Conservation (phyloP, 2,797 vertebrate genomes). For the Choloepus didactylus region DNA sequence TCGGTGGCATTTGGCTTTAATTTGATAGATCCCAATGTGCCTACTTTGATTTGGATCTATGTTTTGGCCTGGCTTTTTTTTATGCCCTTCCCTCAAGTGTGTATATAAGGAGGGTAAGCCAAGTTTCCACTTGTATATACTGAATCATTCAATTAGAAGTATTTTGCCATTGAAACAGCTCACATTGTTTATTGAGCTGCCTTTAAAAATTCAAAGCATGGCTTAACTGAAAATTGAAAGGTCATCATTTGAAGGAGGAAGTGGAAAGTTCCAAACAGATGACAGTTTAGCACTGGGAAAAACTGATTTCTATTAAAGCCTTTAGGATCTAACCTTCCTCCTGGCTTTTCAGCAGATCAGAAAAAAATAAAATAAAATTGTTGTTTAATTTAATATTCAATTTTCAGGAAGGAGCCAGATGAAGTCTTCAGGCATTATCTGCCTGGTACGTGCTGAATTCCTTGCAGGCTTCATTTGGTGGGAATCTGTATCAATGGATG, state of each 20-base stretch:
- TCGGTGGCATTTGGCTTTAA: slow-evolving; percentile 69
- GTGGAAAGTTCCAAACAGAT: slow-evolving; percentile 56
- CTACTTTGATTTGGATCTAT: slow-evolving; percentile 42
- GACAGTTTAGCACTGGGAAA: neutral
- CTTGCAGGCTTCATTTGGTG: slow-evolving; percentile 75
- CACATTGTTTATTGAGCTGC: neutral
- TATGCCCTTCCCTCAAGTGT: slow-evolving; percentile 11
- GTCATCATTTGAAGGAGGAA: slow-evolving; percentile 68
- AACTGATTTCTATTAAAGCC: slow-evolving; percentile 1
- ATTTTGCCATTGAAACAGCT: neutral
- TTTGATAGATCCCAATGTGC: slow-evolving; percentile 42
- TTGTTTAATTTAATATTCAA: slow-evolving; percentile 46
- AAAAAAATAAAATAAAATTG: neutral
- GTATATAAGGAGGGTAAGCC: neutral
- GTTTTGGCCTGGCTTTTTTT: slow-evolving; percentile 10
- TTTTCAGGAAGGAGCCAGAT: slow-evolving; percentile 67
- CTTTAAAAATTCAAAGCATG: slow-evolving; percentile 64
- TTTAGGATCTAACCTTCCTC: neutral
- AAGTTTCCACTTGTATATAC: slow-evolving; percentile 57
- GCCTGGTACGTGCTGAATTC: slow-evolving; percentile 73
- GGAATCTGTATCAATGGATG: slow-evolving; percentile 53
- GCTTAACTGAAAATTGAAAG: slow-evolving; percentile 70
- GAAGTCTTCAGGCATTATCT: slow-evolving; percentile 60
- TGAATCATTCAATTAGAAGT: slow-evolving; percentile 47
- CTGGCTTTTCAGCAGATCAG: slow-evolving; percentile 42